Percentiles rank a stretch among this genome's conserved stretches.
Evolutionary conservation across 2,888 invertebrate genomes (phyloP).

Genomic region (Tetheella fluctuosa): DNA sequence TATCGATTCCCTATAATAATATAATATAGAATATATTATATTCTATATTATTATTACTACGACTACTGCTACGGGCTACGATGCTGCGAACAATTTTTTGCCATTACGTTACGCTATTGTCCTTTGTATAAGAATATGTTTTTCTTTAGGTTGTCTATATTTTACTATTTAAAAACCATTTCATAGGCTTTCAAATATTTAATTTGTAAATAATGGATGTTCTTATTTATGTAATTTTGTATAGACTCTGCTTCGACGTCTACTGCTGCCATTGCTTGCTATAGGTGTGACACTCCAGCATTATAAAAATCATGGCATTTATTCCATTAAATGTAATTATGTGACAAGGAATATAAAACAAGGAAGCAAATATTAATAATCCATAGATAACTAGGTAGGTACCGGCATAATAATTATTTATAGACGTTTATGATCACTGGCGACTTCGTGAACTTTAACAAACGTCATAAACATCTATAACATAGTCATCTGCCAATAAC

Average conservation of each 20-base stretch:
- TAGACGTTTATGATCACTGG: slow-evolving; percentile 24
- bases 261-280: no score
- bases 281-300: no score
- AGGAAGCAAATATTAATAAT: neutral
- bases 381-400: neutral
- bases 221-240: no score
- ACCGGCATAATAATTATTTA: slow-evolving; percentile 20
- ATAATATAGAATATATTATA: no score
- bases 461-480: slow-evolving; percentile 16
- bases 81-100: neutral
- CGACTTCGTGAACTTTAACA: slow-evolving; percentile 18
- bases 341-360: neutral
- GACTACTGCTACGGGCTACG: neutral
- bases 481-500: slow-evolving; percentile 46
- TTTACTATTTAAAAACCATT: no score
- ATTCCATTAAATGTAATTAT: neutral
- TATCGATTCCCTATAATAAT: neutral
- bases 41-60: neutral
- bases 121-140: no score
- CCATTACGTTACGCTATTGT: no score
- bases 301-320: neutral
- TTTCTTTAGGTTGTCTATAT: no score
- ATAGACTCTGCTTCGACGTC: no score
- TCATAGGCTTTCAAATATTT: no score
- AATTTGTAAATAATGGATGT: no score